A percentile compares a stretch with the other conserved stretches of the same genome.
These are phyloP conservation scores for Aselliscus stoliczkanus DNA, from an alignment of 2,797 vertebrate species.

Conservation along the genomic window DNA sequence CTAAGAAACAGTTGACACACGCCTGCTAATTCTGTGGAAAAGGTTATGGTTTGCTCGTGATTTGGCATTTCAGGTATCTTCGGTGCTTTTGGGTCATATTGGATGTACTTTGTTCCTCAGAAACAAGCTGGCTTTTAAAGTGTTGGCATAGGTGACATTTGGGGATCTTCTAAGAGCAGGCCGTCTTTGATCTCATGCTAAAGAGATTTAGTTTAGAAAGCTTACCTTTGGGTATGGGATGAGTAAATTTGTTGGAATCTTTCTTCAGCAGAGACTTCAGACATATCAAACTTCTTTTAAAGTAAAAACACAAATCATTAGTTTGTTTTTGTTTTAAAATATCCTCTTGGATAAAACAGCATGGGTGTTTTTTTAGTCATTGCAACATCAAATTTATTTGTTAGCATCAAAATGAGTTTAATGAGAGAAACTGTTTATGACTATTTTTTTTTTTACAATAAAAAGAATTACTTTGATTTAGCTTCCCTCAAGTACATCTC, in stretches of 20 bases:
- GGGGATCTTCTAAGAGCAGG: background rate
- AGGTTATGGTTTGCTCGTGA: background rate
- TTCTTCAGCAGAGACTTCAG: background rate
- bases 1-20: background rate
- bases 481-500: background rate
- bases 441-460: background rate
- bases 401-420: background rate
- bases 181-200: background rate
- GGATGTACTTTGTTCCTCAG: slow-evolving; percentile 55
- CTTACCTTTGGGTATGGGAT: background rate
- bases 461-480: background rate
- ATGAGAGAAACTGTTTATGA: background rate
- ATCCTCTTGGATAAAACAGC: background rate
- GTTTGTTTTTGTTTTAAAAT: background rate
- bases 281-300: background rate
- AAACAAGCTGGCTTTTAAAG: slow-evolving; percentile 23
- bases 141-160: background rate
- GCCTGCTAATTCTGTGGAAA: background rate
- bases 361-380: background rate
- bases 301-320: background rate
- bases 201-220: background rate
- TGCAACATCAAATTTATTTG: background rate
- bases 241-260: background rate
- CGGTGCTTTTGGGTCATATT: slow-evolving; percentile 8
- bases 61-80: slow-evolving; percentile 45